A percentile compares a stretch with the other conserved stretches of the same genome.
phyloP scores from a whole-genome alignment of 2,888 invertebrate genomes.

The Pollenia labialis region DNA sequence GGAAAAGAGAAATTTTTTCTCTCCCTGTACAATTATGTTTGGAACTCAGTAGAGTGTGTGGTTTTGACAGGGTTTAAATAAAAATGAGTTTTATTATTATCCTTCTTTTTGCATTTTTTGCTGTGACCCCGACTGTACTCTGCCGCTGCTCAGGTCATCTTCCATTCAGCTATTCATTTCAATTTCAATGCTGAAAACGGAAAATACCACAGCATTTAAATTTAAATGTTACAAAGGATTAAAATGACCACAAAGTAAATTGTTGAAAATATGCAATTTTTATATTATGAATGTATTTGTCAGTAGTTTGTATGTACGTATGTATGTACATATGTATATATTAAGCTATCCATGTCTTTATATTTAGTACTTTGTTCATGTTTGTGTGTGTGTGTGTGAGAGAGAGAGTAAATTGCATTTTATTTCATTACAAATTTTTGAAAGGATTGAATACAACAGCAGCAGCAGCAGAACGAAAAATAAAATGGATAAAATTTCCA shows the following conservation, averaged over 20 bases:
- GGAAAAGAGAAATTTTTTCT: background rate
- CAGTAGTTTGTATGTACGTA: background rate
- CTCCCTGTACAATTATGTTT: conserved; percentile 4
- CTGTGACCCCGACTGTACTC: background rate
- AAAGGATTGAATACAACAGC: conserved; percentile 35
- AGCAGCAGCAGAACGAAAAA: background rate
- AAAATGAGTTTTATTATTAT: conserved; percentile 51
- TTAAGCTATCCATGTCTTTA: background rate
- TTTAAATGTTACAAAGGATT: conserved; percentile 72
- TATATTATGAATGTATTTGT: background rate
- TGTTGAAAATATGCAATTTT: conserved; percentile 66
- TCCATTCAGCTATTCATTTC: conserved; percentile 46
- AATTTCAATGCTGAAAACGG: conserved; percentile 63
- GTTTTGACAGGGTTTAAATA: conserved; percentile 45
- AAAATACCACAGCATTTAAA: conserved; percentile 72
- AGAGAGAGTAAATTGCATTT: conserved; percentile 38
- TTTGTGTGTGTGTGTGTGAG: background rate
- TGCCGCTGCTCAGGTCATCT: background rate
- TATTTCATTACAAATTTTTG: conserved; percentile 54
- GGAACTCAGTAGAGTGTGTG: conserved; percentile 19
- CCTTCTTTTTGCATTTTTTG: background rate
- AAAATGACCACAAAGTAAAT: conserved; percentile 72
- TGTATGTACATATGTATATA: background rate
- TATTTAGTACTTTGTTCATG: background rate
- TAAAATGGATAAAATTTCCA: conserved; percentile 27